Percentiles rank a stretch among this genome's conserved stretches.
Conservation (phyloP, 2,797 vertebrate species). For the Rhabdomys pumilio region DNA sequence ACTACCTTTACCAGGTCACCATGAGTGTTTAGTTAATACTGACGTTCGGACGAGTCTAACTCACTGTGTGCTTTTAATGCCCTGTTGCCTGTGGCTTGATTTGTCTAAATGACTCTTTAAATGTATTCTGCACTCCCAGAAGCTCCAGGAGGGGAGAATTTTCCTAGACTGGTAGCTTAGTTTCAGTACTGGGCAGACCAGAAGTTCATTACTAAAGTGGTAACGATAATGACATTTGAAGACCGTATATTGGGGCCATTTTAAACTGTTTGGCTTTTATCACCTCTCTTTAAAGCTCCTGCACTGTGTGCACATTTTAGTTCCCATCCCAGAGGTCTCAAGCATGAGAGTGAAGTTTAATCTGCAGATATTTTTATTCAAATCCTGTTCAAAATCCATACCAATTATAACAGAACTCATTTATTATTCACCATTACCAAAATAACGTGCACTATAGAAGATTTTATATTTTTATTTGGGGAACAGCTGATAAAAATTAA, state of each 20-base stretch:
- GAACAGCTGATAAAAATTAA: neutral
- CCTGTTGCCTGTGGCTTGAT: neutral
- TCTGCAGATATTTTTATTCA: slow-evolving; percentile 9
- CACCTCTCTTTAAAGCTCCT: neutral
- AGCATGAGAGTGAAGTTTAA: neutral
- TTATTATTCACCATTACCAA: neutral
- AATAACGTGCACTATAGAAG: neutral
- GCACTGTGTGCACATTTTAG: neutral
- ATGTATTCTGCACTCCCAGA: neutral
- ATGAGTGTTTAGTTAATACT: neutral
- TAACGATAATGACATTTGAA: neutral
- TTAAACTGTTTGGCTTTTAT: neutral
- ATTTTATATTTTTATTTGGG: neutral
- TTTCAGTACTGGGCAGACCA: neutral
- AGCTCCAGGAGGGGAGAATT: neutral
- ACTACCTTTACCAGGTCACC: neutral
- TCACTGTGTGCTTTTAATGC: neutral
- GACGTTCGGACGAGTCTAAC: neutral
- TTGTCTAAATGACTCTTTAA: neutral
- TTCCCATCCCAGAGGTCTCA: neutral
- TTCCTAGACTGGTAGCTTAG: neutral
- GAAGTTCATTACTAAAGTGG: neutral
- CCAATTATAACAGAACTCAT: neutral
- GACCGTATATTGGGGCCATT: neutral
- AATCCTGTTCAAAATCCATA: neutral